Conservation (phyloP, 1,140 invertebrate genomes). For the Geopemphigus sp. region DNA sequence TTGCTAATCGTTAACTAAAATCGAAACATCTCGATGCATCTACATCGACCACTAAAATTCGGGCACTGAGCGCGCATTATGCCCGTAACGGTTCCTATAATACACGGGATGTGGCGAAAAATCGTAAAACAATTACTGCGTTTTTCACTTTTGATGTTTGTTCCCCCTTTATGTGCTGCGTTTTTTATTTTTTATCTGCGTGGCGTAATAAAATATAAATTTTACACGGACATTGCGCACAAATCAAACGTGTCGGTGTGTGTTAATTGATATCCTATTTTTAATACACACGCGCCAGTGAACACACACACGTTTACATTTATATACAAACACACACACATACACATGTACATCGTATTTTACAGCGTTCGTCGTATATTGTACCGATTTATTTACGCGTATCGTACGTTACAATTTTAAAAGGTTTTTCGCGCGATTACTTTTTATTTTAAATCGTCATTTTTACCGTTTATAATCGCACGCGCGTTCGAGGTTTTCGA, state of each 20-base stretch:
- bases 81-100: too few relatives aligned
- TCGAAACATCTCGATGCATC: too few relatives aligned
- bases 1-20: too few relatives aligned
- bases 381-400: too few relatives aligned
- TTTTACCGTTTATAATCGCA: not conserved
- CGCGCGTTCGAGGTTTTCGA: not conserved
- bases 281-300: not conserved
- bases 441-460: not conserved
- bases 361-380: too few relatives aligned
- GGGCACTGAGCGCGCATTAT: too few relatives aligned
- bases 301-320: too few relatives aligned
- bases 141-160: slow-evolving; percentile 14
- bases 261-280: slow-evolving; percentile 40
- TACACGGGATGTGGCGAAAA: not conserved
- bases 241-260: slow-evolving; percentile 30
- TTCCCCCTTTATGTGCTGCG: not conserved
- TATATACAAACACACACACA: too few relatives aligned
- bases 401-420: too few relatives aligned
- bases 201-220: slow-evolving; percentile 5
- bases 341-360: not conserved
- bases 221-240: slow-evolving; percentile 1
- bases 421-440: not conserved
- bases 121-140: slow-evolving; percentile 12
- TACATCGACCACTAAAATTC: too few relatives aligned
- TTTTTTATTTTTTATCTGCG: not conserved